These are phyloP conservation scores for Xenopus petersii DNA, from an alignment of 2,797 vertebrate species.

Conservation along the genomic window DNA sequence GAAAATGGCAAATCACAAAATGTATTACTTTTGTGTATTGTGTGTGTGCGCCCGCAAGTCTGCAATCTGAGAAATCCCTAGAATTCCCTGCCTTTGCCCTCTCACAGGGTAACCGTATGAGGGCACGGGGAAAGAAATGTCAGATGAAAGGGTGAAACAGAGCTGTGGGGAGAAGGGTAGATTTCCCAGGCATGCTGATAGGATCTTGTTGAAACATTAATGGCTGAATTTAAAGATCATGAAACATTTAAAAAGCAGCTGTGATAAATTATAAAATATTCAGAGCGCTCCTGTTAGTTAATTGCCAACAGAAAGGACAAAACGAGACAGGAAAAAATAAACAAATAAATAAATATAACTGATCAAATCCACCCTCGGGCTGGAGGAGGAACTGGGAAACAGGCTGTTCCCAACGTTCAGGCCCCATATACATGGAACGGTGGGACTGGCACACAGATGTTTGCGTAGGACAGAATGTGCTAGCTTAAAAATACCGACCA, in stretches of 20 bases:
- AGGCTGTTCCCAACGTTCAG: background rate
- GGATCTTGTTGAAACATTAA: constrained; percentile 60
- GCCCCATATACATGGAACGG: background rate
- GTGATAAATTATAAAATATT: constrained; percentile 67
- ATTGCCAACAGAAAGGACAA: constrained; percentile 51
- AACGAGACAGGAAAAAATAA: constrained; percentile 28
- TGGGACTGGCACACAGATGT: background rate
- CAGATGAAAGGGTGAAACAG: constrained; percentile 11
- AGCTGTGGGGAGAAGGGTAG: constrained; percentile 6
- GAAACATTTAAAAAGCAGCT: constrained; percentile 67
- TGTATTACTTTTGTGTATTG: no score
- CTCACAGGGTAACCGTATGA: constrained; percentile 6
- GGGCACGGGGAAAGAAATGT: background rate
- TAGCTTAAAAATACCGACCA: constrained; percentile 3
- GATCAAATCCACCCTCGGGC: constrained; percentile 10
- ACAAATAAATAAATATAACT: constrained; percentile 36
- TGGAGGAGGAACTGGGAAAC: constrained; percentile 8
- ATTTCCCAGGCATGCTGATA: constrained; percentile 28
- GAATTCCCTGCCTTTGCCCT: background rate
- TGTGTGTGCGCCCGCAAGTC: no score
- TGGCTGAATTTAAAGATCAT: constrained; percentile 65
- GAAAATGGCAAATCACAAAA: no score
- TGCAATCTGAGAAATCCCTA: background rate
- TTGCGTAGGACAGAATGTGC: background rate
- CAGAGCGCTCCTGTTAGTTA: constrained; percentile 62